A percentile compares a stretch with the other conserved stretches of the same genome.
phyloP scores from a whole-genome alignment of 2,888 invertebrate genomes.

The Nesidiocoris tenuis region DNA sequence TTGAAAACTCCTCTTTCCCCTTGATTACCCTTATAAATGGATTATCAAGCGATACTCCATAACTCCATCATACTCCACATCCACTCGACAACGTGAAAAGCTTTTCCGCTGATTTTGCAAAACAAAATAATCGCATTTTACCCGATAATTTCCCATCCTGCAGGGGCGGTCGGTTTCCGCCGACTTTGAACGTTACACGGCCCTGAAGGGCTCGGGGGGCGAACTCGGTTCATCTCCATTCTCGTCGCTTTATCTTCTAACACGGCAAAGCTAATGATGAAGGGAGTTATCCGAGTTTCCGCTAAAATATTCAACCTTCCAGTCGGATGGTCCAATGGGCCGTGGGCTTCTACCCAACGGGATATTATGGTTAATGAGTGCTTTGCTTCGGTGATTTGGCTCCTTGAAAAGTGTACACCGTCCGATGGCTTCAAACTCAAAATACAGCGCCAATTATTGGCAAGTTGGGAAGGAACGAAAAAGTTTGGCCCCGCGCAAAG shows the following conservation, averaged over 20 bases:
- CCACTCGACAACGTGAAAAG: not conserved
- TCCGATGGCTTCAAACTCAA: not conserved
- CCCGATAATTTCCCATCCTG: conserved; percentile 1
- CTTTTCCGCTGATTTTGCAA: conserved; percentile 13
- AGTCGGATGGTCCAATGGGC: not conserved
- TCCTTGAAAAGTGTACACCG: not conserved
- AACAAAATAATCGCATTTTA: conserved; percentile 7
- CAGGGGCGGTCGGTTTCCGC: not conserved
- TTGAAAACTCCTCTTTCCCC: conserved; percentile 19
- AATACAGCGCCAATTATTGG: not conserved
- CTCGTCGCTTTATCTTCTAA: not conserved
- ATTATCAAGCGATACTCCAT: conserved; percentile 20
- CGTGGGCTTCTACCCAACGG: not conserved
- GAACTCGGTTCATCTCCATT: not conserved
- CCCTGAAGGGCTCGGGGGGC: not conserved
- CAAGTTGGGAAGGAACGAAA: too few species aligned
- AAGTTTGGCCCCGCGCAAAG: too few species aligned
- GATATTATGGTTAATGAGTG: not conserved
- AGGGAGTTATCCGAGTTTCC: not conserved
- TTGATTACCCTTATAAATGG: conserved; percentile 35
- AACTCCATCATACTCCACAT: not conserved
- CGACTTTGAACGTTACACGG: not conserved
- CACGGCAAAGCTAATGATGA: not conserved
- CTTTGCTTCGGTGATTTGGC: not conserved
- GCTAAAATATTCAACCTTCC: not conserved